Base-by-base conservation (phyloP, 53 echinoderm and acorn worm species). In the Actinopyga echinites region DNA sequence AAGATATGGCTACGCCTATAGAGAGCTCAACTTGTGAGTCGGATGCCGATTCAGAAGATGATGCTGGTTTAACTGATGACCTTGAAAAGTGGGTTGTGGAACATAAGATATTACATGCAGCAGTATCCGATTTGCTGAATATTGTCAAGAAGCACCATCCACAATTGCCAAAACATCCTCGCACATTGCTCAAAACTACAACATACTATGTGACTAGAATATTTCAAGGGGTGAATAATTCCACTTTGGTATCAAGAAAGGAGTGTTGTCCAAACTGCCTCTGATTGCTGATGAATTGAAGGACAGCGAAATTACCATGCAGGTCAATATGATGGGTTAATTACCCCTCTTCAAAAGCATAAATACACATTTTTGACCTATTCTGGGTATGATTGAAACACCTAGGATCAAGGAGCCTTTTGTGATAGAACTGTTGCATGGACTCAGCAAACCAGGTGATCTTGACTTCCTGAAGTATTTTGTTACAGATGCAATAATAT, bases 151-250 rank as follows among this genome's bases (percentile, higher is more conserved):
- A 32, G 10, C 29, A 52, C 52, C 86, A 86, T 57, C 86, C 79
- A 7, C 42, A 54, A 33, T 66, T 86, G 1, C 86, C 86, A 12
- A 86, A 86, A 31, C 66, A 86, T 24, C 86, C 86, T 40, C 38
- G 79, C 30, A 80, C 86, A 15, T 80, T 86, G 30, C 52, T 86
- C 29, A 23, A 65, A 66, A 80, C 80, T 42, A 20, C 22, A 5
- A 86, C 55, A 10, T 54, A 12, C 11, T 54, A 12, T 54, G 55
- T 10, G 19, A 54, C 10, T 12, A 19, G 19, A 25, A 9, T 58
- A 25, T 58, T 25, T 58, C 58, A 22, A 9, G 58, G 21, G 58
- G 58, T 25, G 25, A 25, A 21, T 58, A 58, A 4, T 58, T 4
- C 10, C 58, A 58, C 58, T 58, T 58, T 58, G 58, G 58, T 21